These are phyloP conservation scores for Caiman crocodilus DNA, from an alignment of 2,797 vertebrate genomes.

Conservation along the genomic window DNA sequence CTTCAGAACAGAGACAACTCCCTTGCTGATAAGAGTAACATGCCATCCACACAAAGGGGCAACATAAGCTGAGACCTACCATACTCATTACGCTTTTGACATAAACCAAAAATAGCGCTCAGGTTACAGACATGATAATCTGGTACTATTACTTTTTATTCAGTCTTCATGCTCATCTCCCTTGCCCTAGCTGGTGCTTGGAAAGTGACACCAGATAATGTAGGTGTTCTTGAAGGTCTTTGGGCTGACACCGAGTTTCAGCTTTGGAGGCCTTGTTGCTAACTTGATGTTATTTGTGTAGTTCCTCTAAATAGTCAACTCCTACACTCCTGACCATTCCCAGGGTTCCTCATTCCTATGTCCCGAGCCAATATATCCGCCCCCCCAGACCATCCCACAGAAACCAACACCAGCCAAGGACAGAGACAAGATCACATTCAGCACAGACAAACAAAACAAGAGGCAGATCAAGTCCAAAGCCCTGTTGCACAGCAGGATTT, in stretches of 20 bases:
- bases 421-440: neutral
- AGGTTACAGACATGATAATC: neutral
- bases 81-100: neutral
- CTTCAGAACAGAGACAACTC: too few species aligned
- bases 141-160: neutral
- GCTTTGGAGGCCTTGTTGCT: neutral
- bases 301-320: constrained; percentile 26
- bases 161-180: neutral
- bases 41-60: neutral
- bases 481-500: neutral
- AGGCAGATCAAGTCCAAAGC: constrained; percentile 6
- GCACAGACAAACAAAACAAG: neutral
- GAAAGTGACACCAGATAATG: constrained; percentile 26
- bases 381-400: neutral
- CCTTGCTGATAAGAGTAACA: neutral
- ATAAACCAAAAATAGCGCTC: neutral
- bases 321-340: constrained; percentile 30
- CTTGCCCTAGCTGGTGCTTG: neutral
- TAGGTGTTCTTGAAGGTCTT: neutral
- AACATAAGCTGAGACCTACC: neutral
- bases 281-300: neutral
- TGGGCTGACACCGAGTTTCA: neutral
- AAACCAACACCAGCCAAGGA: constrained; percentile 24
- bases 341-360: constrained; percentile 3
- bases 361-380: constrained; percentile 1